These are phyloP conservation scores for Microctonus aethiopoides DNA, from an alignment of 2,888 invertebrate species.

Conservation along the genomic window DNA sequence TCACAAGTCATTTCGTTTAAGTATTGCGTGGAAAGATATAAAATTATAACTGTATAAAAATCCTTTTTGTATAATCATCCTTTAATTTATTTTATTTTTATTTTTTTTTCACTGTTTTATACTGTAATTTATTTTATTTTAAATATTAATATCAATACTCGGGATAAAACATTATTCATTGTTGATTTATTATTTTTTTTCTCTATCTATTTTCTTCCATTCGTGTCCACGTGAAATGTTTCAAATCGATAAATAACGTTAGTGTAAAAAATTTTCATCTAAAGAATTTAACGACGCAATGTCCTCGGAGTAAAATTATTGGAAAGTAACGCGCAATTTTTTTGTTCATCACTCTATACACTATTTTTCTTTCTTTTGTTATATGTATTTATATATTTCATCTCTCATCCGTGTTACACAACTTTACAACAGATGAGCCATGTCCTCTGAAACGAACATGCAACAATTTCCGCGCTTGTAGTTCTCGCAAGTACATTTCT, in stretches of 20 bases:
- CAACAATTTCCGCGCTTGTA: conserved; percentile 34
- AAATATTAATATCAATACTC: not conserved
- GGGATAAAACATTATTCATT: not conserved
- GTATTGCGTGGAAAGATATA: conserved; percentile 11
- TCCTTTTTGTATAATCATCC: not conserved
- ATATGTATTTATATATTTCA: not conserved
- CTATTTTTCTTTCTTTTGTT: not conserved
- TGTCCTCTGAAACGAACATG: conserved; percentile 33
- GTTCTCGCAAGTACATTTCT: not conserved
- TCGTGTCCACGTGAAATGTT: not conserved
- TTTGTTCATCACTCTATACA: conserved; percentile 7
- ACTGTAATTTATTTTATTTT: not conserved
- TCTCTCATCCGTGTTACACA: conserved; percentile 10
- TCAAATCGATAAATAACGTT: not conserved
- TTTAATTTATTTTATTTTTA: not conserved
- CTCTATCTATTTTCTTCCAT: not conserved
- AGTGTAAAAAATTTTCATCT: not conserved
- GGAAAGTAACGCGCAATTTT: conserved; percentile 18
- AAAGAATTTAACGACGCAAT: not conserved
- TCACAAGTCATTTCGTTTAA: conserved; percentile 33
- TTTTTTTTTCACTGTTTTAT: no score
- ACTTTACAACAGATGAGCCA: conserved; percentile 34
- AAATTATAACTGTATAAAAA: not conserved
- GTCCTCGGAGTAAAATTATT: not conserved
- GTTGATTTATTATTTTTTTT: not conserved